phyloP scores from a whole-genome alignment of 2,113 vertebrate species.

The Phycodurus eques region DNA sequence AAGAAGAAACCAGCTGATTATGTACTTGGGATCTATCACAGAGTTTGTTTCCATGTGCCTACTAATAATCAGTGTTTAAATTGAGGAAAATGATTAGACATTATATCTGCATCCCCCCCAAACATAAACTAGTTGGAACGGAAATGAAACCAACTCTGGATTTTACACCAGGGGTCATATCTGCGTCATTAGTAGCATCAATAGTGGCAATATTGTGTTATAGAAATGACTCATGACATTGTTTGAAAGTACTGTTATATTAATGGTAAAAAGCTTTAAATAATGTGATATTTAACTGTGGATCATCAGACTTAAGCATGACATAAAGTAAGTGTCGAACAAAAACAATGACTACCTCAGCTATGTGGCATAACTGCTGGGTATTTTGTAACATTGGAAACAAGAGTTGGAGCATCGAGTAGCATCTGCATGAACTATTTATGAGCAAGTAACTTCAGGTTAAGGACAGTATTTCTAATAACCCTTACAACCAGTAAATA shows the following conservation, averaged over 20 bases:
- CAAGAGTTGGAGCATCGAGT: background rate
- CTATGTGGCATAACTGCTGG: background rate
- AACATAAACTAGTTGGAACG: background rate
- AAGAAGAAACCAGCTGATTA: slow-evolving; percentile 58
- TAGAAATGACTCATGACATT: background rate
- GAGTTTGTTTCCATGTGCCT: background rate
- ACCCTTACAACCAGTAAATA: slow-evolving; percentile 2
- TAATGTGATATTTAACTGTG: background rate
- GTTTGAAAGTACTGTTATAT: background rate
- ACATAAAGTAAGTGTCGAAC: background rate
- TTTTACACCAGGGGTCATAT: background rate
- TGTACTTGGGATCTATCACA: background rate
- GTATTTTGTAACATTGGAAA: slow-evolving; percentile 6
- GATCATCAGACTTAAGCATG: background rate
- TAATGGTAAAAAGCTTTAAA: background rate
- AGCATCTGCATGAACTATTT: slow-evolving; percentile 19
- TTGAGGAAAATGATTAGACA: background rate
- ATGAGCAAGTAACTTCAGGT: background rate
- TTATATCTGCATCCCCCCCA: background rate
- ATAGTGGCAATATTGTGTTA: no score
- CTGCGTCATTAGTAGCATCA: no score
- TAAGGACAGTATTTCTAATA: background rate
- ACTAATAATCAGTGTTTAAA: background rate
- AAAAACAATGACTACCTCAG: background rate
- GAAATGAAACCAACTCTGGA: background rate